Base-by-base conservation (phyloP, 2,888 invertebrate species). In the Brenthis hecate region DNA sequence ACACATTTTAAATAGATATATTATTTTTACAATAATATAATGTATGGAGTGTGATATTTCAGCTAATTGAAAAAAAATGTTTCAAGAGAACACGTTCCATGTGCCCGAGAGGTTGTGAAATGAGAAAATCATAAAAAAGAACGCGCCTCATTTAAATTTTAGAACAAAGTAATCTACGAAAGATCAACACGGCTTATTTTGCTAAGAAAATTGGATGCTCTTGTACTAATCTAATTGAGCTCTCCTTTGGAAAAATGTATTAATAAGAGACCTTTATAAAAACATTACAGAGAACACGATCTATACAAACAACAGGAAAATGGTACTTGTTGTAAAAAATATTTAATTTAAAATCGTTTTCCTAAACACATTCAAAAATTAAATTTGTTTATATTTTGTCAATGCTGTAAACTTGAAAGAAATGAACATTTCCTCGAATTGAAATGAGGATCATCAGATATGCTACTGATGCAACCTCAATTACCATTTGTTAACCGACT, bases 171-270 rank as follows among this genome's bases (percentile, higher is more conserved):
- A 66, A 66, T 71, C 66, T 66, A 71, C 65, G 47, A 51, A 68
- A 68, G 68, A 71, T 68, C 71, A 68, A 68, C 71, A 68, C n/a
- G 55, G 65, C 57, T 58, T 68, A 65, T 71, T 68, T 71, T 71
- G 48, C 50, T 71, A 57, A 66, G 62, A 58, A 71, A 66, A 71
- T 71, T 68, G 62, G 58, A 57, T 13, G 56, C 13, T 50, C 43
- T 14, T 16, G 19, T 23, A 51, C 36, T 58, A 32, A 50, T 32
- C 43, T 63, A 55, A 66, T 63, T 63, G 54, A 62, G 51, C 50
- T 32, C 14, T 55, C 14, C 56, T 53, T 67, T 64, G 14, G 4
- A 57, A 62, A 51, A 62, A 51, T 62, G 36, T 43, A 61, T 16
- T 61, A 36, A 36, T 28, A 61, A 61, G 36, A 13, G n/a, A 51